phyloP scores from a whole-genome alignment of 1,140 invertebrate genomes.

The Sycophila sp. region DNA sequence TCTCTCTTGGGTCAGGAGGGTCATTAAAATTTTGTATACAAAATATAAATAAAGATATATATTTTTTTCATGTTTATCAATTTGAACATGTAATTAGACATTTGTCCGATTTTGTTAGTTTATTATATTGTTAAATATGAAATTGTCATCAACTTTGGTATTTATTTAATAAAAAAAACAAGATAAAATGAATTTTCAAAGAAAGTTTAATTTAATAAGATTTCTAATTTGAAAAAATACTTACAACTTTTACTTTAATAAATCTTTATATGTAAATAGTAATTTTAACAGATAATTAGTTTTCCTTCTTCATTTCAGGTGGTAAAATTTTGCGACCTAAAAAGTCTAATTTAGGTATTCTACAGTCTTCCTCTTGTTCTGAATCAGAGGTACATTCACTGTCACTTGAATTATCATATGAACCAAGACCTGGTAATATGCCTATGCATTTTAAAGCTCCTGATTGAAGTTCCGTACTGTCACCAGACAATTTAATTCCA shows the following conservation, averaged over 20 bases:
- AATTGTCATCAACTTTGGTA: conserved; percentile 26
- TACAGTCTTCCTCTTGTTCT: conserved; percentile 66
- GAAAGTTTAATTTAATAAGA: conserved; percentile 34
- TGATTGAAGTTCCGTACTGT: conserved; percentile 17
- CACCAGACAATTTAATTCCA: not conserved
- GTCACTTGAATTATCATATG: conserved; percentile 78
- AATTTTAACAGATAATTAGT: conserved; percentile 17
- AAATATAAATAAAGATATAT: conserved; percentile 25
- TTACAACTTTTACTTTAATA: conserved; percentile 34
- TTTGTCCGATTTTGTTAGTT: conserved; percentile 13
- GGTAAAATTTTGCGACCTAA: conserved; percentile 67
- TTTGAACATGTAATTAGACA: not conserved
- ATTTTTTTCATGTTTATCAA: conserved; percentile 3
- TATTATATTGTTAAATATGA: conserved; percentile 27
- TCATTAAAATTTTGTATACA: conserved; percentile 62
- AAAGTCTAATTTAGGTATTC: conserved; percentile 65
- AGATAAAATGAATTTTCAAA: conserved; percentile 3
- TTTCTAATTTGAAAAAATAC: conserved; percentile 2
- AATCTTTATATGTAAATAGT: conserved; percentile 32
- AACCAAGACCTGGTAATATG: conserved; percentile 80
- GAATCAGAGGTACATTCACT: conserved; percentile 72
- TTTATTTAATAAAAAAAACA: conserved; percentile 29
- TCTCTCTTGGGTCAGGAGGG: conserved; percentile 79
- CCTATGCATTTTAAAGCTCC: conserved; percentile 73
- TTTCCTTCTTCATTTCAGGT: conserved; percentile 31